phyloP scores from a whole-genome alignment of 2,888 invertebrate genomes.

The Glaucopsyche alexis region DNA sequence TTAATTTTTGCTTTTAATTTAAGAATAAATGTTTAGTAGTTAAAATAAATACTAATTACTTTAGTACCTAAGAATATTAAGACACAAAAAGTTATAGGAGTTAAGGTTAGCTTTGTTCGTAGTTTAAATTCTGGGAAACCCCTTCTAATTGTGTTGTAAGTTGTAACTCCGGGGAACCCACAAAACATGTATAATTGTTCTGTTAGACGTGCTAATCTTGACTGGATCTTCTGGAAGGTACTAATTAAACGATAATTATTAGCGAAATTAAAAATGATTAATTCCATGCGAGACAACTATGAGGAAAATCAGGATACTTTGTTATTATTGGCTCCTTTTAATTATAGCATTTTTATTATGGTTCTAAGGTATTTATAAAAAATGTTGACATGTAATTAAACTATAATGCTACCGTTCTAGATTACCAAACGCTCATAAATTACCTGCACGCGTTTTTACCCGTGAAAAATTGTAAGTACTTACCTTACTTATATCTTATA shows the following conservation, averaged over 20 bases:
- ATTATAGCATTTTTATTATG: not conserved
- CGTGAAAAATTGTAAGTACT: too few species aligned
- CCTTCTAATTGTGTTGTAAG: not conserved
- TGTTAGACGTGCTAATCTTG: not conserved
- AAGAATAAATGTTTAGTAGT: not conserved
- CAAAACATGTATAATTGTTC: not conserved
- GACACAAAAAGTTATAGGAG: not conserved
- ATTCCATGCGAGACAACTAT: not conserved
- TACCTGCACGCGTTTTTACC: too few species aligned
- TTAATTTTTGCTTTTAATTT: not conserved
- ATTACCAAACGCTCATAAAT: too few species aligned
- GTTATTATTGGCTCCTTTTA: constrained; percentile 20
- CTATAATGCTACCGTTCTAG: too few species aligned
- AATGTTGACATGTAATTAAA: not conserved
- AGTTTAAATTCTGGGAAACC: not conserved
- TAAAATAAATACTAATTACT: not conserved
- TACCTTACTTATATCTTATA: too few species aligned
- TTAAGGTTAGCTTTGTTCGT: not conserved
- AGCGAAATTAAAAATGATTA: constrained; percentile 6
- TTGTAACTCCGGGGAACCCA: not conserved
- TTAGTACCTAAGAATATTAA: not conserved
- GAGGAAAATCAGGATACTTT: constrained; percentile 15
- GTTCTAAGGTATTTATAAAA: not conserved
- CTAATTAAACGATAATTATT: constrained; percentile 3
- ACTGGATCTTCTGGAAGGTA: not conserved